Evolutionary conservation across 2,888 invertebrate species (phyloP), one percentile per base, ranked within the genome.

Genomic region (Cephus rjabovi): DNA sequence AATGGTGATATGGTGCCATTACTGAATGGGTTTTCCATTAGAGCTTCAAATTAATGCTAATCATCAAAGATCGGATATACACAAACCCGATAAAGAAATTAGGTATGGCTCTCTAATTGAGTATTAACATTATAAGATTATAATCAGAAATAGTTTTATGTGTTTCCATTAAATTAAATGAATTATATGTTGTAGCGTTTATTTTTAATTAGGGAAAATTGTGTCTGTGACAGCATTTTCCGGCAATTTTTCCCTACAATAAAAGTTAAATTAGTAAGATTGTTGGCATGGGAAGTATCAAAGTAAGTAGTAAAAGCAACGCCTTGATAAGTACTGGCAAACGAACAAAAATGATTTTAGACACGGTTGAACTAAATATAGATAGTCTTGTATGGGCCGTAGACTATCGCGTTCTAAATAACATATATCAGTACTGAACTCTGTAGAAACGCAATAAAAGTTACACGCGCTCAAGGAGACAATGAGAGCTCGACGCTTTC

Each of bases 21-120:
- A 23, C 23, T 23, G 56, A 56, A 56, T 56, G 56, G 9, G 56
- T 23, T 56, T 23, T 9, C 23, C 23, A 56, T 56, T 56, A 56
- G 2, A 56, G 56, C 56, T 23, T 56, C 56, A 56, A 23, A 56
- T 56, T 56, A 56, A 23, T 56, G 2, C 23, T 56, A 56, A 56
- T 56, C 56, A 6, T 56, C 23, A 9, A 56, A 56, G 56, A 23
- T 56, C 56, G 9, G 56, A n/a, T 74, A 35, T 23, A 74, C 35
- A 35, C 35, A 74, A 12, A 79, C 68, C 12, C 12, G 73, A 71
- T 33, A n/a, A 71, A 71, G 9, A 71, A 71, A 34, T n/a, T 9
- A 23, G 23, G 23, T 56, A 23, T 56, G 2, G 23, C 40, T 56
- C 6, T 40, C 40, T 40, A 40, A 15, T 15, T 40, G 15, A 40